Evolutionary conservation across 2,888 invertebrate species (phyloP), one percentile per base, ranked within the genome.

Genomic region (Noctua comes): DNA sequence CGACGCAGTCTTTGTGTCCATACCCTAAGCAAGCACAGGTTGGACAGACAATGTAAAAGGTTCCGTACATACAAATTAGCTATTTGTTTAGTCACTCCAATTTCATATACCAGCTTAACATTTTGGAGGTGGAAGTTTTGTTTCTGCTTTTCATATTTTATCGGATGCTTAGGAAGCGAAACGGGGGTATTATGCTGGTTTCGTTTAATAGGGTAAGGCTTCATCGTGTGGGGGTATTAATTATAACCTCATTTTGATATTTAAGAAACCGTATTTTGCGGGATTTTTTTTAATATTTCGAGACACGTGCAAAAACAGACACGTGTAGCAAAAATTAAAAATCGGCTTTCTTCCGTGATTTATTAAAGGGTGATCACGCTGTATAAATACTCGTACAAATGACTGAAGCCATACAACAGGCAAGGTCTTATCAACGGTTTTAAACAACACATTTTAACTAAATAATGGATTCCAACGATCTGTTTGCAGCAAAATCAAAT

Each of bases 41-140:
- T 46, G 64, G 46, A 71, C 71, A 86, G 84, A 86, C 84, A 84
- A 86, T 80, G 74, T 72, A 80, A 84, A 84, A 66, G 84, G 84
- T 74, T n/a, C 68, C 69, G 70, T 79, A 80, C 84, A 76, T 86
- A 85, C 76, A 86, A 86, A 85, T 85, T 86, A 80, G 80, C 21
- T 77, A 80, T 85, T 86, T 86, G 85, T 69, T 86, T 73, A 75
- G 81, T 81, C 64, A 73, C 77, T 66, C 70, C 65, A 77, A 87
- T 71, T 84, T 77, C 73, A 76, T 72, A 69, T 54, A 59, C 48
- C 40, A 68, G 75, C 64, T 70, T 73, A 80, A 81, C 64, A 62
- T 86, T 83, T 84, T 84, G 76, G 54, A 51, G 59, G 71, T 24
- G 54, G 48, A 74, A 84, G 75, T 86, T 80, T 74, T 83, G 86